A percentile compares a stretch with the other conserved stretches of the same genome.
phyloP scores from a whole-genome alignment of 2,113 vertebrate species.

The Petroica traversi region DNA sequence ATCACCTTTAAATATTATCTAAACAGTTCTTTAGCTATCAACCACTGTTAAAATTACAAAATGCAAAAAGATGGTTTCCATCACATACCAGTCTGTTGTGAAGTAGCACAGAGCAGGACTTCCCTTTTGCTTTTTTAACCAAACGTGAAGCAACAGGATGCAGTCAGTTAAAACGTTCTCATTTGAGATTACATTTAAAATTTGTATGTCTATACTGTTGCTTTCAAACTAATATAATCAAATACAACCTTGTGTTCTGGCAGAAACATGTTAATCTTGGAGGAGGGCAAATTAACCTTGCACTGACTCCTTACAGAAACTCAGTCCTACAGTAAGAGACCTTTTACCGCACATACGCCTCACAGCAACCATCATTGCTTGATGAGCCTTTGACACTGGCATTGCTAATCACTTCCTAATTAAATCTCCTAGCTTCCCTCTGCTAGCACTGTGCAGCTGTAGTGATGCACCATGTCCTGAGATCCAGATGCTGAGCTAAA shows the following conservation, averaged over 20 bases:
- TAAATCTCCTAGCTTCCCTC: neutral
- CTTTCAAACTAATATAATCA: neutral
- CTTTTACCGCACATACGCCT: neutral
- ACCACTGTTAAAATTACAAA: neutral
- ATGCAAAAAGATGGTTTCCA: neutral
- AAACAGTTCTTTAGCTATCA: neutral
- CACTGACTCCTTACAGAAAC: neutral
- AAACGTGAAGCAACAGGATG: conserved; percentile 35
- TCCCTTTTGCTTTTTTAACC: neutral
- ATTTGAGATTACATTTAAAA: neutral
- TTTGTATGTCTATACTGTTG: neutral
- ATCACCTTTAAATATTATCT: neutral
- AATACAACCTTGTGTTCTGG: neutral
- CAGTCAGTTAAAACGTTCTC: neutral
- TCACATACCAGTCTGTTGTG: neutral
- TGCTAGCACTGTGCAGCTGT: neutral
- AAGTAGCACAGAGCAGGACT: neutral
- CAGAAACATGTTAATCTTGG: neutral
- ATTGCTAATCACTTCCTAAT: neutral
- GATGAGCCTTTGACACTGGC: neutral
- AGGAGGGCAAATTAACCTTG: neutral
- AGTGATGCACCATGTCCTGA: fast-evolving
- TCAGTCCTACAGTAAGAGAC: neutral
- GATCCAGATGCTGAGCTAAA: neutral
- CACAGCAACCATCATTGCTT: fast-evolving